A percentile compares a stretch with the other conserved stretches of the same genome.
These are phyloP conservation scores for Enteromius mattozi DNA, from an alignment of 2,797 vertebrate species.

Conservation along the genomic window DNA sequence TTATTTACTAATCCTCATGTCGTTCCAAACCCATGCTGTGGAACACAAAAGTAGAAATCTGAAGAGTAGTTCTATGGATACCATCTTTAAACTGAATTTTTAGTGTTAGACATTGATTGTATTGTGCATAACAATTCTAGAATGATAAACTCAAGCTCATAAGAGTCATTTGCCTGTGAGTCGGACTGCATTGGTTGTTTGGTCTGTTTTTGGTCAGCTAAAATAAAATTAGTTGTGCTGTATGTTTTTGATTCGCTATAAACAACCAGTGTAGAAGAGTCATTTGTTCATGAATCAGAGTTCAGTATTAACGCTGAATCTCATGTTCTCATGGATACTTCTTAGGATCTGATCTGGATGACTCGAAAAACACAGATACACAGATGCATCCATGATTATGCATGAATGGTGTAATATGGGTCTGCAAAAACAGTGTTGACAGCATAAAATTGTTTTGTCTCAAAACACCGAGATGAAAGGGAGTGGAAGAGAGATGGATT, in stretches of 20 bases:
- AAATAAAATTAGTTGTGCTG: neutral
- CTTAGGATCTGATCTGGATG: neutral
- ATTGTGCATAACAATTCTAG: neutral
- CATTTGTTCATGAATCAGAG: neutral
- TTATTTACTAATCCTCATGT: neutral
- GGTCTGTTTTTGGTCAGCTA: neutral
- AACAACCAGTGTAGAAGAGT: neutral
- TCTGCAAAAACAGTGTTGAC: neutral
- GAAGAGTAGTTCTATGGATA: neutral
- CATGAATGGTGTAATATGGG: neutral
- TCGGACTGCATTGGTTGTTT: neutral
- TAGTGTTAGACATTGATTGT: neutral
- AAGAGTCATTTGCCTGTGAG: neutral
- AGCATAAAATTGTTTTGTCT: neutral
- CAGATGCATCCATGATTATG: neutral
- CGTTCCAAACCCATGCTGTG: neutral
- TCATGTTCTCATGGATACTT: neutral
- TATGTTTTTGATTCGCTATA: neutral
- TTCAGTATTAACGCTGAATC: neutral
- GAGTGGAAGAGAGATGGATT: neutral
- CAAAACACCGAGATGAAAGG: neutral
- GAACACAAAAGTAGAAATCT: neutral
- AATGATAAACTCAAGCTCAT: neutral
- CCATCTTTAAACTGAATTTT: neutral
- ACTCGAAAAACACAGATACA: neutral